A percentile compares a stretch with the other conserved stretches of the same genome.
phyloP scores from a whole-genome alignment of 2,888 invertebrate species.

The Harpalus rubripes region DNA sequence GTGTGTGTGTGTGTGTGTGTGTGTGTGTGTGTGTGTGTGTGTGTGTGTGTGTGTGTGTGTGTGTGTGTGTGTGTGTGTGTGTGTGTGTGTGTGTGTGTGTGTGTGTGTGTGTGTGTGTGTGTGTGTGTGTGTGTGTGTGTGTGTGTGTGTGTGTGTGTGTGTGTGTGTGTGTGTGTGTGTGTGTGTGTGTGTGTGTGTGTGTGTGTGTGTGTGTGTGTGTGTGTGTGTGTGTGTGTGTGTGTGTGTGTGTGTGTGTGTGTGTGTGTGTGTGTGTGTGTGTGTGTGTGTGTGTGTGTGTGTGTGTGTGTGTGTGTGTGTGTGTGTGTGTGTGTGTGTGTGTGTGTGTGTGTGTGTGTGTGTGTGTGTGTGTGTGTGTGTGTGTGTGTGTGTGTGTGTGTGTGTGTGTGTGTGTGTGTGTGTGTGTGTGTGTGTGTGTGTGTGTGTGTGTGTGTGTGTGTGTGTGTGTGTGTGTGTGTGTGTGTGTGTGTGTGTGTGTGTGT shows the following conservation, averaged over 20 bases:
- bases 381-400: constrained; percentile 8
- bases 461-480: constrained; percentile 11
- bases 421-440: constrained; percentile 11
- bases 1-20: constrained; percentile 11
- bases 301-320: background rate
- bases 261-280: background rate
- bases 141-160: constrained; percentile 8
- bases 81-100: constrained; percentile 8
- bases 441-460: constrained; percentile 8
- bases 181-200: background rate
- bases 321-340: background rate
- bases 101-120: constrained; percentile 1
- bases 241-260: background rate
- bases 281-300: constrained; percentile 1
- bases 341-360: constrained; percentile 4
- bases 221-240: constrained; percentile 1
- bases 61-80: constrained; percentile 11
- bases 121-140: constrained; percentile 1
- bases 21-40: constrained; percentile 8
- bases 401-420: constrained; percentile 11
- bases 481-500: constrained; percentile 11
- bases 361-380: constrained; percentile 4
- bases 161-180: constrained; percentile 1
- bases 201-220: background rate
- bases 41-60: constrained; percentile 11